Base-by-base conservation (phyloP, 2,888 invertebrate species). In the Agonopterix arenella region DNA sequence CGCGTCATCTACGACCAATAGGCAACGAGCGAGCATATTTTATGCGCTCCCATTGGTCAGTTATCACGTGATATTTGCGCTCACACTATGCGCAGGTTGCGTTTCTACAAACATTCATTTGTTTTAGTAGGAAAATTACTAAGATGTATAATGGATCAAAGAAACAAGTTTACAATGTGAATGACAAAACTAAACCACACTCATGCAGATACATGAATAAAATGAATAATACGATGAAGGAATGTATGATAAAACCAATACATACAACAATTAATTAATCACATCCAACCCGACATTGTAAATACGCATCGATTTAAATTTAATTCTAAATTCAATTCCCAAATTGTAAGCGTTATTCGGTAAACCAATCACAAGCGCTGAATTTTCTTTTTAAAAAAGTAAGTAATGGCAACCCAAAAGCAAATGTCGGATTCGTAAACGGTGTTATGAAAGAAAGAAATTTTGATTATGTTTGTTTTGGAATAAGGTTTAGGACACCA, bases 341-440 rank as follows among this genome's bases (percentile, higher is more conserved):
- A 74, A 66, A 58, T 58, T 56, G 51, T 55, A 77, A 84, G 82
- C 83, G 64, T 81, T 81, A 78, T 66, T 70, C 67, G 79, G 84
- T 88, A 88, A 88, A 89, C 89, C 89, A 88, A 88, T 86, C 89
- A 89, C 86, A 85, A 82, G 83, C 84, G 77, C 71, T 68, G 68
- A 55, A 51, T 59, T 57, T 59, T 60, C 62, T 66, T 67, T 62
- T 58, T 62, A 55, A 56, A 55, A 56, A 59, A 52, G 61, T 70
- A 73, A 73, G 81, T 77, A 79, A 85, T 82, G 84, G 82, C 86
- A 85, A 80, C 82, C 80, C 76, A 73, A 74, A 78, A 80, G 76
- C 82, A 79, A 54, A 86, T 84, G 84, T 88, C 85, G 85, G 88
- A 82, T 82, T 82, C 71, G 74, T 78, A 70, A 62, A 58, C 52